Evolutionary conservation across 2,888 invertebrate species (phyloP).

Genomic region (Margaritifera margaritifera): DNA sequence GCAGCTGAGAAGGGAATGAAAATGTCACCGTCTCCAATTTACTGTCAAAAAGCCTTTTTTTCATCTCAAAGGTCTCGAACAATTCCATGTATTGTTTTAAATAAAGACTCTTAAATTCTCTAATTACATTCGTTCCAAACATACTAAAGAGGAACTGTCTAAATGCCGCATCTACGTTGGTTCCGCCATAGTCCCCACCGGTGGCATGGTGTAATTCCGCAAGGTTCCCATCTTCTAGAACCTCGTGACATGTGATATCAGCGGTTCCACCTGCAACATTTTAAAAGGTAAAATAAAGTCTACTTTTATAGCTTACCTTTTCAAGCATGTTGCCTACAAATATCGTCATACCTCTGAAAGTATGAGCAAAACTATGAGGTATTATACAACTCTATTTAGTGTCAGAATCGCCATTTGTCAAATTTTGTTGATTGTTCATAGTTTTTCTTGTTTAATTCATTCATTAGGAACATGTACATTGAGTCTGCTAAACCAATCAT

Average conservation of each 20-base stretch:
- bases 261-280: too few species aligned
- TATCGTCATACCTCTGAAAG: too few species aligned
- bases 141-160: constrained; percentile 6
- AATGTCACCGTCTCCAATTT: constrained; percentile 7
- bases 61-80: constrained; percentile 22
- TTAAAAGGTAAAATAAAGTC: too few species aligned
- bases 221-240: constrained; percentile 16
- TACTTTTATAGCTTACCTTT: too few species aligned
- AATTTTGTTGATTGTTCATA: too few species aligned
- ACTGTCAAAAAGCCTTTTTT: constrained; percentile 28
- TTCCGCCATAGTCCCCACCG: constrained; percentile 35
- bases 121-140: constrained; percentile 11
- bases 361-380: too few species aligned
- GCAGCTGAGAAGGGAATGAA: constrained; percentile 14
- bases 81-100: constrained; percentile 28
- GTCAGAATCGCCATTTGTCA: too few species aligned
- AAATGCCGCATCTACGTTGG: constrained; percentile 22
- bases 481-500: too few species aligned
- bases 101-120: constrained; percentile 9
- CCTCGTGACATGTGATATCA: constrained; percentile 30
- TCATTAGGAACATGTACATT: too few species aligned
- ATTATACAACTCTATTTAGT: too few species aligned
- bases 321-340: too few species aligned
- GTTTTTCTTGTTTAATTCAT: too few species aligned
- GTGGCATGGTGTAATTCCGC: constrained; percentile 27